Evolutionary conservation across 2,888 invertebrate genomes (phyloP), one percentile per base, ranked within the genome.

Genomic region (Ceratothoa steindachneri): DNA sequence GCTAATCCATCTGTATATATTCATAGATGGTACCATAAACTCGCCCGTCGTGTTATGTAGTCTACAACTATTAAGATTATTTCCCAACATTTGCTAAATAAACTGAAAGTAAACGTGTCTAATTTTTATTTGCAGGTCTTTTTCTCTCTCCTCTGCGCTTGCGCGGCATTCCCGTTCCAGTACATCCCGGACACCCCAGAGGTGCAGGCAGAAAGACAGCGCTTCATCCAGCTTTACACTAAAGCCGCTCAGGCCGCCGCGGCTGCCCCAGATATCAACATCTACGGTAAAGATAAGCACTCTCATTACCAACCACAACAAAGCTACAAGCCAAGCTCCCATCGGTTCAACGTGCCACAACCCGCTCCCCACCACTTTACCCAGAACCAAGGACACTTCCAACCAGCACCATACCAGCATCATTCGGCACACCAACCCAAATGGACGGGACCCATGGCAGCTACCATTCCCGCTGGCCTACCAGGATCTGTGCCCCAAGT

Each of bases 381-480:
- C 28, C 24, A 24, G 9, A 22, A 27, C 66, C 9, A 9, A 15
- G 12, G 12, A 9, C 51, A n/a, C n/a, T n/a, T n/a, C n/a, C n/a
- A n/a, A n/a, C n/a, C n/a, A n/a, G 19, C 52, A n/a, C 52, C 52
- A 51, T 9, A 9, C 15, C 2, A 60, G 24, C 66, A 65, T 30
- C 66, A 24, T 12, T 24, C 5, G 1, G 5, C 69, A 51, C 3
- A 15, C 29, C 69, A 69, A 53, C 69, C 69, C 27, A 30, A 31
- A 28, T 69, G 69, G 69, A 69, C 52, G 22, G 69, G 69, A 15
- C 69, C 69, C 27, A 53, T 69, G 19, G 69, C 69, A 27, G 41
- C 69, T 29, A 69, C 69, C n/a, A 29, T 69, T 53, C 69, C 69
- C 7, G 69, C 69, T 52, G 69, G 69, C 2, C 24, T 69, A 27